Conservation (phyloP, 2,888 invertebrate genomes). For the Chalcosyrphus nemorum region DNA sequence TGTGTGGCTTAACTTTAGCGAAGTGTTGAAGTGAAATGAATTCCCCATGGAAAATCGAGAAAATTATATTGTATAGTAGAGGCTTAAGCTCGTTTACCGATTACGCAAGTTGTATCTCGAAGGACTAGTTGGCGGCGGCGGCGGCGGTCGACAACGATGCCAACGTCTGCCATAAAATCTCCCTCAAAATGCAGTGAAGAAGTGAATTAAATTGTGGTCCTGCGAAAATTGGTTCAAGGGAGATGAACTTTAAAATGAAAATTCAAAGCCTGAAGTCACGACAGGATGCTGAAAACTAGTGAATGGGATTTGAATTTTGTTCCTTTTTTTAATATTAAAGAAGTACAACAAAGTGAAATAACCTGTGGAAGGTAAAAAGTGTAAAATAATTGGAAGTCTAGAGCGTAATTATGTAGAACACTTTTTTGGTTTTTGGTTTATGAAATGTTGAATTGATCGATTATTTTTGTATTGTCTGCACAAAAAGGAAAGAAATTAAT, state of each 20-base stretch:
- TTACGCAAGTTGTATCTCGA: constrained; percentile 8
- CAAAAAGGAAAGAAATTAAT: too few relatives aligned
- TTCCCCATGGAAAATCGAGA: constrained; percentile 13
- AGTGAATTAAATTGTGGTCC: constrained; percentile 16
- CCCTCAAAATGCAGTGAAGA: background rate
- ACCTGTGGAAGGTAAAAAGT: background rate
- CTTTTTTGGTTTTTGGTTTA: too few relatives aligned
- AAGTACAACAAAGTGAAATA: background rate
- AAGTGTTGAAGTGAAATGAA: background rate
- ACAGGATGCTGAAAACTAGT: background rate
- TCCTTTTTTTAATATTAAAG: background rate
- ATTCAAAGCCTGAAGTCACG: background rate
- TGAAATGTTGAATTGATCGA: too few relatives aligned
- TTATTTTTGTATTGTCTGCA: too few relatives aligned
- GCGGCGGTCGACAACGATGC: background rate
- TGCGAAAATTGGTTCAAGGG: background rate
- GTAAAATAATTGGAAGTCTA: background rate
- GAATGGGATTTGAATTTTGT: background rate
- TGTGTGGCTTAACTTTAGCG: background rate
- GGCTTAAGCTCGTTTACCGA: constrained; percentile 9
- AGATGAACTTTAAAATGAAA: constrained; percentile 10
- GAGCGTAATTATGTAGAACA: too few relatives aligned
- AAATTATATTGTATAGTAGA: background rate
- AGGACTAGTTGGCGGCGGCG: background rate
- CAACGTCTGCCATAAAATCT: background rate